Conservation (phyloP, 2,113 vertebrate genomes). For the Ptyas mucosa region DNA sequence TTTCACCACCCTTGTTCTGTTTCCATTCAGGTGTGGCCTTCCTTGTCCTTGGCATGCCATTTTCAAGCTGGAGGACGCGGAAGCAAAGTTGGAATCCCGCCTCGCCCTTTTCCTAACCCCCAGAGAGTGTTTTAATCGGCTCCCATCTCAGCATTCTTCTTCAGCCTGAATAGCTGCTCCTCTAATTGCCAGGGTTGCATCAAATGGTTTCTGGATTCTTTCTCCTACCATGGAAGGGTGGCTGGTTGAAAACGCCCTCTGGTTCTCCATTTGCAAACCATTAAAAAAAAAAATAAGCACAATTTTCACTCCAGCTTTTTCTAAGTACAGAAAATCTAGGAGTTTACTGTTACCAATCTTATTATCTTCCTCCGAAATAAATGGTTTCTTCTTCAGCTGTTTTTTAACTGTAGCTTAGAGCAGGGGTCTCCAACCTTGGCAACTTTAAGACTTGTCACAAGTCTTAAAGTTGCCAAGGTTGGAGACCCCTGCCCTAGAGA, state of each 20-base stretch:
- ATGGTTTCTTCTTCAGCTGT: background rate
- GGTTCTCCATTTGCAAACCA: background rate
- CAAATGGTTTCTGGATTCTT: background rate
- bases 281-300: background rate
- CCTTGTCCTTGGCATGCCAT: background rate
- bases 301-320: background rate
- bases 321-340: background rate
- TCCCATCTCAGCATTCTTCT: background rate
- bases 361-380: background rate
- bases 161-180: background rate
- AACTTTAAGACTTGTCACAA: background rate
- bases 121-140: background rate
- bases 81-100: background rate
- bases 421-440: background rate
- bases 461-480: too few species aligned
- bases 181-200: too few species aligned
- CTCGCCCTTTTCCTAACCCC: background rate
- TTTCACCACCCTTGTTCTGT: background rate
- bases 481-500: too few species aligned
- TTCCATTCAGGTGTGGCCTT: background rate
- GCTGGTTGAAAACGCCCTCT: background rate
- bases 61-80: background rate
- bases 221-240: background rate
- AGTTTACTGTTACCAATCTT: background rate
- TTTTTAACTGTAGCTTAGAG: background rate